Conservation (phyloP, 2,797 vertebrate species). For the Melanotaenia pygmaea region DNA sequence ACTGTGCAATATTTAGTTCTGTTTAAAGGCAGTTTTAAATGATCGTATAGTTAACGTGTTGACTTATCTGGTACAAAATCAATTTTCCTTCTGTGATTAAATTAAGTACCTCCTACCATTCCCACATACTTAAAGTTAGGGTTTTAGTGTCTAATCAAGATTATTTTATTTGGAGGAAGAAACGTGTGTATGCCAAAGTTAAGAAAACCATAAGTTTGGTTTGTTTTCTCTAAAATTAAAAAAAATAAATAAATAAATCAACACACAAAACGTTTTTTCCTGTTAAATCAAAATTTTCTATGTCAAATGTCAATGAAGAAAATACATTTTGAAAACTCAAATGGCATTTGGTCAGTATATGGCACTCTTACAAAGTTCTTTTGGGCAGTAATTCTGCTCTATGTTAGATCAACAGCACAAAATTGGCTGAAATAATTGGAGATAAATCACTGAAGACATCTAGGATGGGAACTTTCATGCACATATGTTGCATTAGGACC, state of each 20-base stretch:
- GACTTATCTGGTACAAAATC: neutral
- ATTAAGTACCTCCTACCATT: neutral
- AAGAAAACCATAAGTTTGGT: neutral
- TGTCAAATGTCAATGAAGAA: slow-evolving; percentile 12
- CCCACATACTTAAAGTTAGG: neutral
- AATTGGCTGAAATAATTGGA: slow-evolving; percentile 2
- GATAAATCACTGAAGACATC: slow-evolving; percentile 2
- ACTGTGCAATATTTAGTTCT: neutral
- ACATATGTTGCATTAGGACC: neutral
- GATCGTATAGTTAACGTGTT: neutral
- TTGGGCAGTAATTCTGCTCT: neutral
- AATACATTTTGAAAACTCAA: neutral
- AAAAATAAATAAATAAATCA: too few relatives aligned
- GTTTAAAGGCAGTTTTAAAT: neutral
- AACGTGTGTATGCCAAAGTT: neutral
- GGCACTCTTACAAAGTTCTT: neutral
- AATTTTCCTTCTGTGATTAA: neutral
- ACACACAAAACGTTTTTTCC: neutral
- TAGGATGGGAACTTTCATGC: too few relatives aligned
- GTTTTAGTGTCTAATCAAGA: neutral
- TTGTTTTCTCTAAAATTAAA: too few relatives aligned
- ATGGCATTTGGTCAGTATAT: neutral
- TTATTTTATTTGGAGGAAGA: neutral
- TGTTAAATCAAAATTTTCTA: neutral
- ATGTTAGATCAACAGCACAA: neutral